These are phyloP conservation scores for Atopsyche davidsoni DNA, from an alignment of 1,140 invertebrate genomes.

Conservation along the genomic window DNA sequence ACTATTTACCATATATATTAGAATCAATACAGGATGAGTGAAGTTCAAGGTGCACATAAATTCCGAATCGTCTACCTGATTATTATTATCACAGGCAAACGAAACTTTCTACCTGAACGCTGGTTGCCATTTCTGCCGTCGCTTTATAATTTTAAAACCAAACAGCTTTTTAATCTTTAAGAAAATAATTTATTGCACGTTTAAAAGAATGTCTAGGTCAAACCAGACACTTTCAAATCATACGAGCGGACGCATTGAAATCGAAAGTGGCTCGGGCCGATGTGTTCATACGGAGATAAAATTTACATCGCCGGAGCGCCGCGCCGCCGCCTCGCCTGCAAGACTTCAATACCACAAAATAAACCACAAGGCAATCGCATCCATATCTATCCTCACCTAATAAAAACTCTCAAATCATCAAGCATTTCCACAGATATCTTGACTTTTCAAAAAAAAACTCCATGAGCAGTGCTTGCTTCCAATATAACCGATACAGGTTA, in stretches of 20 bases:
- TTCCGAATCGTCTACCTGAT: no score
- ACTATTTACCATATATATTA: no score
- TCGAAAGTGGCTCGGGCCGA: constrained; percentile 24
- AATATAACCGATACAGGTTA: no score
- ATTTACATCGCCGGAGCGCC: constrained; percentile 8
- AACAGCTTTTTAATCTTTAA: constrained; percentile 18
- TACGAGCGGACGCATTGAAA: constrained; percentile 25
- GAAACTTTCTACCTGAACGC: no score
- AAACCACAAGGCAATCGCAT: background rate
- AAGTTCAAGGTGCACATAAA: no score
- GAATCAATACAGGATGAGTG: no score
- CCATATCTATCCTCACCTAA: background rate
- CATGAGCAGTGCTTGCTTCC: no score
- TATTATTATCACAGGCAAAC: no score
- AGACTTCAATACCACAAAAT: background rate
- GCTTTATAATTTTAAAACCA: background rate
- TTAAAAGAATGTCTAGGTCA: constrained; percentile 29
- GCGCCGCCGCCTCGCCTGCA: background rate
- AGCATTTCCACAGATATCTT: background rate
- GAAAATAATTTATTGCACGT: constrained; percentile 22
- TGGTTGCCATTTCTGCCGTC: no score
- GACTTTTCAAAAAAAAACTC: background rate
- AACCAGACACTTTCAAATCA: constrained; percentile 29
- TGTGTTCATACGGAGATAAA: constrained; percentile 21
- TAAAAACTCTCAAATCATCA: background rate